Evolutionary conservation across 2,113 vertebrate species (phyloP).

Genomic region (Seriola dumerili): DNA sequence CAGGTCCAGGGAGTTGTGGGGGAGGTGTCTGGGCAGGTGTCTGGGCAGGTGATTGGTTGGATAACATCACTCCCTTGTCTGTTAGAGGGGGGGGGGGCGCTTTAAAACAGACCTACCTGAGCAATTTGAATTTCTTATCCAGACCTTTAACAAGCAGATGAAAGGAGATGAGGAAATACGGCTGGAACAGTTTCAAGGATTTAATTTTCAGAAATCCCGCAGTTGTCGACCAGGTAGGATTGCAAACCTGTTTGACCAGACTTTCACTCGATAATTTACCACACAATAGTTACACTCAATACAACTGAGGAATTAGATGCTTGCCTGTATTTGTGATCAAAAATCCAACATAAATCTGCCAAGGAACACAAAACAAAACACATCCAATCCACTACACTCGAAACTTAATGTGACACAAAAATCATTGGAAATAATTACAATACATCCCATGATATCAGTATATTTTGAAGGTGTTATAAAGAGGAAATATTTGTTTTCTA

Average conservation of each 20-base stretch:
- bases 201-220: conserved; percentile 72
- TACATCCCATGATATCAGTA: not conserved
- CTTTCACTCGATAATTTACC: not conserved
- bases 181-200: conserved; percentile 68
- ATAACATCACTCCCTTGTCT: conserved; percentile 37
- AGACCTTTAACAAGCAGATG: conserved; percentile 9
- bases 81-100: not conserved
- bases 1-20: conserved; percentile 1
- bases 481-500: not conserved
- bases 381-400: not conserved
- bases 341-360: too few species aligned
- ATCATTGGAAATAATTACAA: not conserved
- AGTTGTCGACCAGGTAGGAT: conserved; percentile 71
- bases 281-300: not conserved
- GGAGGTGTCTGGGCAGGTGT: conserved; percentile 9
- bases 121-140: conserved; percentile 1
- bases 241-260: not conserved
- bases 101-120: conserved; percentile 57
- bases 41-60: conserved; percentile 58
- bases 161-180: conserved; percentile 73
- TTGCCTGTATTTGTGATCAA: too few species aligned
- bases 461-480: not conserved
- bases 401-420: not conserved
- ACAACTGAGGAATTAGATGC: not conserved
- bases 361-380: not conserved